These are phyloP conservation scores for Xiphorhynchus elegans DNA, from an alignment of 2,113 vertebrate genomes.

Conservation along the genomic window DNA sequence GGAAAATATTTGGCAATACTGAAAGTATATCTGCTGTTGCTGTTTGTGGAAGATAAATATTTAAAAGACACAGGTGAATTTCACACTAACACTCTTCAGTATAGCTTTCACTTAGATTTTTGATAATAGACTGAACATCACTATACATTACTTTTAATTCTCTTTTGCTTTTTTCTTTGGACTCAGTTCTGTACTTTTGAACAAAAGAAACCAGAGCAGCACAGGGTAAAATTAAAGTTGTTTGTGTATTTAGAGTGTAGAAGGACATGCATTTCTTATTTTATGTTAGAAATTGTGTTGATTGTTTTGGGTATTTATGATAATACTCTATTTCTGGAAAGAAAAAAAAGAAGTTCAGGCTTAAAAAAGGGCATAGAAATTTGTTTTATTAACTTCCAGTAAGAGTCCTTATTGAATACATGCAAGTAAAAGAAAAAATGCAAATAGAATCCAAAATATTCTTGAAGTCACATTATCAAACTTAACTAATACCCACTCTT, in stretches of 20 bases:
- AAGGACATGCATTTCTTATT: neutral
- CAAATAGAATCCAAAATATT: neutral
- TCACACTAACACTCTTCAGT: neutral
- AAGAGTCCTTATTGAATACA: neutral
- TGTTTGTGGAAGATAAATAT: neutral
- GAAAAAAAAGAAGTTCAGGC: neutral
- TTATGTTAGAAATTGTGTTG: neutral
- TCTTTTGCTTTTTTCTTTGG: neutral
- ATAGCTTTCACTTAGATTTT: neutral
- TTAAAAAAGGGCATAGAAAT: neutral
- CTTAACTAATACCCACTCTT: slow-evolving; percentile 11
- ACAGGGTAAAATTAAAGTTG: neutral
- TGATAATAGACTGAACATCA: neutral
- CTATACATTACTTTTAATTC: neutral
- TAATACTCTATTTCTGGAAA: neutral
- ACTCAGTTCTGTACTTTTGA: neutral
- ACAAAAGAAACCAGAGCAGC: neutral
- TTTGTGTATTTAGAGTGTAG: neutral
- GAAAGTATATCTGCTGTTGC: neutral
- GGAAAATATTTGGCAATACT: neutral
- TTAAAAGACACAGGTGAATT: neutral
- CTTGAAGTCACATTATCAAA: slow-evolving; percentile 9
- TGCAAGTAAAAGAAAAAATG: neutral
- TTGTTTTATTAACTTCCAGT: neutral
- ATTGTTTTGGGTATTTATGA: neutral